Conservation (phyloP, 2,888 invertebrate species). For the Drosophila peninsularis region DNA sequence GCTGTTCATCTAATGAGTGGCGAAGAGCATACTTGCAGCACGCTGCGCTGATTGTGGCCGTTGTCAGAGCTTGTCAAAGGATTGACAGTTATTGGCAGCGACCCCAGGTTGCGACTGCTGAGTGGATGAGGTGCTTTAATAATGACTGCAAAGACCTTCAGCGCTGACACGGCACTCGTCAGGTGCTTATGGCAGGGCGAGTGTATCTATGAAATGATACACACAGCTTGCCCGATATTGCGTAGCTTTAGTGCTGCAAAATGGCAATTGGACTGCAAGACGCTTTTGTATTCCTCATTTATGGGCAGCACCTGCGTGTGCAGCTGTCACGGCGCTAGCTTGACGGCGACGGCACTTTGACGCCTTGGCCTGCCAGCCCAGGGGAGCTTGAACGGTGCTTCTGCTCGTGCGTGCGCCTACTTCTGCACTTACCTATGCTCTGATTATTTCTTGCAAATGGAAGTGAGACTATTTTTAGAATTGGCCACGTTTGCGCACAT, state of each 20-base stretch:
- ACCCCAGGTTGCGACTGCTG: not conserved
- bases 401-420: constrained; percentile 2
- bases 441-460: constrained; percentile 20
- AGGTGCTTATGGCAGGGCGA: constrained; percentile 41
- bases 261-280: constrained; percentile 38
- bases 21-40: not conserved
- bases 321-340: constrained; percentile 33
- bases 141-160: constrained; percentile 58
- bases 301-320: constrained; percentile 23
- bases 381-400: not conserved
- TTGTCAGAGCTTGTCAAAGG: constrained; percentile 15
- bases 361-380: constrained; percentile 30
- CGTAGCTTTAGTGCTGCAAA: constrained; percentile 24
- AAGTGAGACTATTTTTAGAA: constrained; percentile 37
- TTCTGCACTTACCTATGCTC: constrained; percentile 3
- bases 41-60: constrained; percentile 13
- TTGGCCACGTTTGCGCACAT: constrained; percentile 31
- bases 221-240: constrained; percentile 17
- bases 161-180: constrained; percentile 27
- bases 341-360: constrained; percentile 46
- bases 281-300: constrained; percentile 32
- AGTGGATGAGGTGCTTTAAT: constrained; percentile 37
- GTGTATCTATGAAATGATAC: constrained; percentile 9
- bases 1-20: not conserved
- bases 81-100: constrained; percentile 40